Evolutionary conservation across 2,888 invertebrate species (phyloP), one percentile per base, ranked within the genome.

Genomic region (Acanthoscelides obtectus): DNA sequence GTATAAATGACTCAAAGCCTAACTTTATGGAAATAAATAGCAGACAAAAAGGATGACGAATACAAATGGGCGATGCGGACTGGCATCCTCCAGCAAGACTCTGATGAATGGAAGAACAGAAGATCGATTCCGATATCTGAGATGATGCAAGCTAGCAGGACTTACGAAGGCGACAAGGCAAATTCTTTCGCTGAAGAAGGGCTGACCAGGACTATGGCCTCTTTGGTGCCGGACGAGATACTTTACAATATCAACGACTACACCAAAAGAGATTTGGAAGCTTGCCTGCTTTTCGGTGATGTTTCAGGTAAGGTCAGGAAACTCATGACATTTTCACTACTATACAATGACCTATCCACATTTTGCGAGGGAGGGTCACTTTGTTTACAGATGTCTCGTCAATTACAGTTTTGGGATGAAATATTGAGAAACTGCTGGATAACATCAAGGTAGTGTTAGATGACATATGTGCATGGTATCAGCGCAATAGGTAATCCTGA

Each of bases 201-300:
- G 0, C 77, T 77, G 21, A 87, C 88, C 22, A 88, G 88, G 80
- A 88, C 88, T 73, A 87, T 90, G 74, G 89, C 90, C 0, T 89
- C 90, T 0, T 86, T 91, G 85, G 89, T 91, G 17, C 91, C 91
- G 0, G 91, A 91, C 76, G 91, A 91, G 81, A 89, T 91, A 73
- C 87, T 91, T 63, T 88, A 88, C 79, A 85, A 88, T 75, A 87
- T 88, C 67, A 83, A 86, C 22, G 87, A 89, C 79, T 88, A 88
- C 75, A 80, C 86, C 0, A 85, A 88, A 0, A 85, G 90, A 76
- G 84, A 83, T 69, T 90, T 90, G 78, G 87, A 89, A 66, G 88
- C 88, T 0, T 89, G 90, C 12, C 83, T 91, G 20, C 88, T 91
- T 85, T 88, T 90, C 76, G 90, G 89, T 66, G 90, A 90, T 78